Base-by-base conservation (phyloP, 1,140 invertebrate genomes). In the Drosophila subobscura region DNA sequence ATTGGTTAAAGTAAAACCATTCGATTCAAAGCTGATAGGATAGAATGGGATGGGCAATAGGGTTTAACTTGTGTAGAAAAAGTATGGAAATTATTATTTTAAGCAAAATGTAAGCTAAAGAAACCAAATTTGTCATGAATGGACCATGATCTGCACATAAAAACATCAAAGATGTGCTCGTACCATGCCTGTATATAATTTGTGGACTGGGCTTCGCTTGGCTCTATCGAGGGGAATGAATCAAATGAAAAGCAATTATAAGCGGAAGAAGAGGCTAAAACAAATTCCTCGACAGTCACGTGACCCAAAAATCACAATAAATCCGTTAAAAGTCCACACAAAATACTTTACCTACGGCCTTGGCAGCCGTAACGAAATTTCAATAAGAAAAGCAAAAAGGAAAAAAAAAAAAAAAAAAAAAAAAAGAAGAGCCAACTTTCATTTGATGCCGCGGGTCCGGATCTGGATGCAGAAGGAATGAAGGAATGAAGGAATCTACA, bases 271-370 rank as follows among this genome's bases (percentile, higher is more conserved):
- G 27, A 44, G 5, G 44, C 20, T 12, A 20, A 61, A 61, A 50
- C 66, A 55, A 64, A 84, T 84, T 84, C 81, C 81, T 63, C 29
- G 65, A 67, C 72, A 86, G 80, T 74, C 81, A 85, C 81, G 77
- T 85, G 81, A 73, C 81, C 72, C 33, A 74, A 80, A 85, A 85
- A 86, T 85, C 77, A 86, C 81, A 85, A 85, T 86, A 85, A 85
- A 85, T 85, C 81, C 80, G 72, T 77, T 80, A 74, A 85, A 85
- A 77, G 55, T 59, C 64, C 46, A 73, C 47, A 6, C 54, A 49
- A 72, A 81, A 72, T 72, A 49, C 76, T 79, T 80, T 67, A 52
- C 51, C 75, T 46, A 66, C 47, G 51, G 42, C 54, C 42, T 37
- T 52, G n/a, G 27, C 14, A 5, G 22, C 10, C 40, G 27, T n/a